These are phyloP conservation scores for Drosophila simulans DNA, from an alignment of 1,140 invertebrate genomes.

Conservation along the genomic window DNA sequence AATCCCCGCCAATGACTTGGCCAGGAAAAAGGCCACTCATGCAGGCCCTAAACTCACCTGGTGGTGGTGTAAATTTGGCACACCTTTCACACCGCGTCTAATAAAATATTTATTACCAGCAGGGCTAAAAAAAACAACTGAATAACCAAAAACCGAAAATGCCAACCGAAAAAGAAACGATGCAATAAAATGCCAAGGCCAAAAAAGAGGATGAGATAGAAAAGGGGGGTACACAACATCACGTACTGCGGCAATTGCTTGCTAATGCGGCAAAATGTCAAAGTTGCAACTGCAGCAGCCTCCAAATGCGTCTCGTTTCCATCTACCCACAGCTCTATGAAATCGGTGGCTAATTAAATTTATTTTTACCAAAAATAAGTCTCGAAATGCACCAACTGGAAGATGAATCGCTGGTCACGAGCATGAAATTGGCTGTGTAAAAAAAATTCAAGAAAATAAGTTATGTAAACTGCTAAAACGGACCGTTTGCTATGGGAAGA, in stretches of 20 bases:
- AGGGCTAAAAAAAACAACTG: slow-evolving; percentile 32
- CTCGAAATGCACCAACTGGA: slow-evolving; percentile 38
- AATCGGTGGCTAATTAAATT: slow-evolving; percentile 77
- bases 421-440: slow-evolving; percentile 37
- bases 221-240: slow-evolving; percentile 27
- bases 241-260: slow-evolving; percentile 59
- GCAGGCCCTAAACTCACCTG: slow-evolving; percentile 30
- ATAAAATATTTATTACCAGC: slow-evolving; percentile 75
- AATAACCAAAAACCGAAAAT: slow-evolving; percentile 18
- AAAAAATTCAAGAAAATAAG: slow-evolving; percentile 23
- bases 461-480: slow-evolving; percentile 16
- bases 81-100: slow-evolving; percentile 59
- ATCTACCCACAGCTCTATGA: slow-evolving; percentile 19
- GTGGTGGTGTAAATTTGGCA: slow-evolving; percentile 52
- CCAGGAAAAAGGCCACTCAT: slow-evolving; percentile 30
- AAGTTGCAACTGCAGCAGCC: slow-evolving; percentile 49
- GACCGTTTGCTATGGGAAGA: slow-evolving; percentile 50
- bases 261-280: slow-evolving; percentile 73
- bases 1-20: slow-evolving; percentile 58
- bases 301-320: neutral
- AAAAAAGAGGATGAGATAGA: neutral
- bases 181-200: slow-evolving; percentile 29
- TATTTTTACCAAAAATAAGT: slow-evolving; percentile 49
- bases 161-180: slow-evolving; percentile 9
- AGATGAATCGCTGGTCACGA: slow-evolving; percentile 70